These are phyloP conservation scores for Sinotaia quadrata DNA, from an alignment of 2,888 invertebrate species.

Conservation along the genomic window DNA sequence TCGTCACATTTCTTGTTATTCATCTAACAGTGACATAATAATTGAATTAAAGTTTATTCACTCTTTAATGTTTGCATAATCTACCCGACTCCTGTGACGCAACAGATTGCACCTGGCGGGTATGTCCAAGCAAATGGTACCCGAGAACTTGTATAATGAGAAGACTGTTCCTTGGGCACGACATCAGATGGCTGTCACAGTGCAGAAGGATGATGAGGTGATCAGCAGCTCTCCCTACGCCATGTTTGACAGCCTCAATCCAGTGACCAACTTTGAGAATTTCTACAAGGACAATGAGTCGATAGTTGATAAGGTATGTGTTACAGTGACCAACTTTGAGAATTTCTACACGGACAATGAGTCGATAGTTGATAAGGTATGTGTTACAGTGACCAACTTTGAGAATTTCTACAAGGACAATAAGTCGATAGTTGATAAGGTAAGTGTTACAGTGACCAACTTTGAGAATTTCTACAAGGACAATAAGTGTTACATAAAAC, in stretches of 20 bases:
- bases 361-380: conserved; percentile 54
- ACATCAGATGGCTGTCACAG: conserved; percentile 61
- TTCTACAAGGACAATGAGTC: conserved; percentile 55
- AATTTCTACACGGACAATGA: conserved; percentile 54
- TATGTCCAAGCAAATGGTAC: conserved; percentile 53
- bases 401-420: conserved; percentile 52
- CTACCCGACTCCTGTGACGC: too few species aligned
- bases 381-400: conserved; percentile 48
- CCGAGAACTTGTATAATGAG: conserved; percentile 46
- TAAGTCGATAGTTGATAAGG: conserved; percentile 57
- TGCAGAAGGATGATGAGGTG: conserved; percentile 53
- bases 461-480: conserved; percentile 55
- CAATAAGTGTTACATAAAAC: conserved; percentile 48
- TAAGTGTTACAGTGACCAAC: conserved; percentile 44
- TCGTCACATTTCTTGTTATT: too few species aligned
- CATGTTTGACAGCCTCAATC: conserved; percentile 48
- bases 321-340: conserved; percentile 52
- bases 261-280: conserved; percentile 52
- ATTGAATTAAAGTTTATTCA: too few species aligned
- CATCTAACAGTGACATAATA: too few species aligned
- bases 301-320: conserved; percentile 54
- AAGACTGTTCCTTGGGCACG: conserved; percentile 57
- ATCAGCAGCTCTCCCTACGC: conserved; percentile 56
- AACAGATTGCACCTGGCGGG: conserved; percentile 48
- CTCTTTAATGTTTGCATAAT: too few species aligned